Conservation (phyloP, 2,113 vertebrate genomes). For the Semnornis frantzii region DNA sequence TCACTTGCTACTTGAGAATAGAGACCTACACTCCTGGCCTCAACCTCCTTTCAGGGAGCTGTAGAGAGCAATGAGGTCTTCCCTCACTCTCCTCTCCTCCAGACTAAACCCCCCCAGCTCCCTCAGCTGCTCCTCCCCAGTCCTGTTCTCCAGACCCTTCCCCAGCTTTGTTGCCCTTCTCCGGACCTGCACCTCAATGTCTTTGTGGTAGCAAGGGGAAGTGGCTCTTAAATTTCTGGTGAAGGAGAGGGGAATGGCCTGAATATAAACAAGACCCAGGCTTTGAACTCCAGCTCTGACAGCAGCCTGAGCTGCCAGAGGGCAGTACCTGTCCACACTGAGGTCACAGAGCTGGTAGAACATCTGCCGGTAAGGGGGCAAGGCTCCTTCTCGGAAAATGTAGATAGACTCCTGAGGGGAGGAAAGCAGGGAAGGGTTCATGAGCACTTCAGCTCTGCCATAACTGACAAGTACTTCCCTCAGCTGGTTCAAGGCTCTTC, state of each 20-base stretch:
- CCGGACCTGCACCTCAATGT: no score
- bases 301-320: background rate
- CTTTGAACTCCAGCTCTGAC: background rate
- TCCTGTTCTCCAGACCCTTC: no score
- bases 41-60: no score
- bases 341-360: constrained; percentile 98
- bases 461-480: background rate
- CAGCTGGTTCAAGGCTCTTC: background rate
- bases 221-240: background rate
- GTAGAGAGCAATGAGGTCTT: no score
- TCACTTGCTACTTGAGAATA: no score
- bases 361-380: constrained; percentile 97
- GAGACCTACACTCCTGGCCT: no score
- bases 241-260: background rate
- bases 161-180: no score
- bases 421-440: background rate
- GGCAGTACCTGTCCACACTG: constrained; percentile 86
- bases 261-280: background rate
- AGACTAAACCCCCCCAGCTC: no score
- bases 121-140: no score
- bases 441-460: background rate
- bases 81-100: no score
- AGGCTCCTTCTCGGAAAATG: constrained; percentile 87
- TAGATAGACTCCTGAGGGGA: constrained; percentile 85
- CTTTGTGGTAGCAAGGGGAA: no score